Base-by-base conservation (phyloP, 2,888 invertebrate species). In the Eristalinus sepulchralis region DNA sequence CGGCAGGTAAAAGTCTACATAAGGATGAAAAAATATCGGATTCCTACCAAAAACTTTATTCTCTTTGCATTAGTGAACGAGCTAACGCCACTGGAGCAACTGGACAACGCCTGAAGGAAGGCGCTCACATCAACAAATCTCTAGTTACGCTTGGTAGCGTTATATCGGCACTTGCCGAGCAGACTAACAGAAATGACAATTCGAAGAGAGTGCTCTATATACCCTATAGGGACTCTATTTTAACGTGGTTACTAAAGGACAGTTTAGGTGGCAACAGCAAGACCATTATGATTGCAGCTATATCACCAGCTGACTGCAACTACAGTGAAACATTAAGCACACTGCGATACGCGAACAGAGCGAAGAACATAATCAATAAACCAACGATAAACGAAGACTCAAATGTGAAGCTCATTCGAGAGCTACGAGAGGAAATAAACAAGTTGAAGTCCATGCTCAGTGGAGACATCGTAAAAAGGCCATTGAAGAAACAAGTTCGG, bases 41-140 rank as follows among this genome's bases (percentile, higher is more conserved):
- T 33, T 1, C 10, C 11, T 57, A 6, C 31, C 27, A 10, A 31
- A 34, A 33, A 20, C 6, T 34, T 11, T 2, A 8, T 11, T 13
- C 36, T 73, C 22, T 72, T 17, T 20, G 17, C 17, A n/a, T 53
- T 31, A 97, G 97, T 91, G 97, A 97, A 92, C 94, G 97, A 59
- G 97, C 97, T 0, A 97, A 97, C 93, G 95, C 97, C 13, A 97
- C 97, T 0, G 98, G 97, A 55, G 97, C 98, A 20, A 97, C 97
- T 9, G 98, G 98, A 0, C 96, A 97, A 92, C 94, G 98, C 24
- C 93, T 98, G 88, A 97, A 97, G 92, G 97, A 97, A 92, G 97
- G 97, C 75, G 97, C 97, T 24, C 97, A 97, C 92, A 97, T 97
- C 90, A 97, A 97, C 93, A 97, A 97, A 93, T 97, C 97, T 0